Percentiles rank a stretch among this genome's conserved stretches.
Evolutionary conservation across 2,113 vertebrate genomes (phyloP).

Genomic region (Fregetta grallaria): DNA sequence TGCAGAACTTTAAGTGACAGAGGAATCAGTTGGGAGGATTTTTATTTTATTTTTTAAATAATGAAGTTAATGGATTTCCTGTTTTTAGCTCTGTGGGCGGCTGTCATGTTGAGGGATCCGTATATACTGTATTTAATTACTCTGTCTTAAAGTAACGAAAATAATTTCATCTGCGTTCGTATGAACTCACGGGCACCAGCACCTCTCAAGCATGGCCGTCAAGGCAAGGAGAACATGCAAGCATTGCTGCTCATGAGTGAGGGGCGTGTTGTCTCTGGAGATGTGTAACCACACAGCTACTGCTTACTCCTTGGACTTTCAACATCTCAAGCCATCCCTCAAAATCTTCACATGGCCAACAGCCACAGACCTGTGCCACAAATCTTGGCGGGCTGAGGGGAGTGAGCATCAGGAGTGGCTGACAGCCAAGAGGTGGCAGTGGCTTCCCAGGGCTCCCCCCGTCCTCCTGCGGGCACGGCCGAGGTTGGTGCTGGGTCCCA

Average conservation of each 20-base stretch:
- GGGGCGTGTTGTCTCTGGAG: background rate
- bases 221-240: background rate
- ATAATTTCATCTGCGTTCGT: background rate
- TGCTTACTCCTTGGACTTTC: background rate
- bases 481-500: background rate
- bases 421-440: background rate
- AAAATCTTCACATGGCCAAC: background rate
- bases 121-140: conserved; percentile 59
- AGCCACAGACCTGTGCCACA: background rate
- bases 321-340: background rate
- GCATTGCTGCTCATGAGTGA: accelerated
- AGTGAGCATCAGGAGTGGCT: background rate
- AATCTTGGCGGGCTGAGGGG: background rate
- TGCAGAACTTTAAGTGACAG: conserved; percentile 70
- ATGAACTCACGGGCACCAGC: background rate
- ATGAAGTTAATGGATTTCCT: conserved; percentile 73
- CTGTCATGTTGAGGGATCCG: conserved; percentile 64
- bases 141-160: conserved; percentile 18
- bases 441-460: background rate
- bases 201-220: background rate
- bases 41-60: conserved; percentile 65
- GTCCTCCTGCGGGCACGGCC: background rate
- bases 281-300: background rate
- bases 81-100: conserved; percentile 67
- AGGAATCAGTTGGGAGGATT: conserved; percentile 66